Evolutionary conservation across 2,113 vertebrate genomes (phyloP).

Genomic region (Dinomys branickii): DNA sequence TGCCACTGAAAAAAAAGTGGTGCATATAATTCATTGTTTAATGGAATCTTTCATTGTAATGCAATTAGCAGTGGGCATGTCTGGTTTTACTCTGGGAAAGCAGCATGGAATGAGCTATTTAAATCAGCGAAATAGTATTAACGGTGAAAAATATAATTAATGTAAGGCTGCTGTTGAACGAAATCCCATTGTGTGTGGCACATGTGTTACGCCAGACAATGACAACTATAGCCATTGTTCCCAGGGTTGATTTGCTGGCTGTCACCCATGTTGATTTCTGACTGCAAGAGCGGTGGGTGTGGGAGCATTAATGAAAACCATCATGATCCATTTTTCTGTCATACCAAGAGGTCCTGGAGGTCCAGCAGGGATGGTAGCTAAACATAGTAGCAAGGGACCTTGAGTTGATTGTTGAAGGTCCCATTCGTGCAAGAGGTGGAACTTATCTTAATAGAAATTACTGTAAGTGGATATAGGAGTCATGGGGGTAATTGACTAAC

Average conservation of each 20-base stretch:
- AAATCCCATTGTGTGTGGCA: slow-evolving; percentile 72
- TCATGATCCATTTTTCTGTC: slow-evolving; percentile 79
- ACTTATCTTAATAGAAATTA: slow-evolving; percentile 86
- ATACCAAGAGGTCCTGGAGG: slow-evolving; percentile 68
- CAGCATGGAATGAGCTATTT: slow-evolving; percentile 41
- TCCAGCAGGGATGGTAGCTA: slow-evolving; percentile 69
- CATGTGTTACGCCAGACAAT: slow-evolving; percentile 50
- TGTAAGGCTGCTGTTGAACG: slow-evolving; percentile 73
- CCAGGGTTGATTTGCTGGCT: slow-evolving; percentile 77
- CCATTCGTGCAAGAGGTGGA: slow-evolving; percentile 86
- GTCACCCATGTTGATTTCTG: slow-evolving; percentile 78
- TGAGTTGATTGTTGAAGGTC: slow-evolving; percentile 81
- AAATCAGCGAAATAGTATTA: slow-evolving; percentile 55
- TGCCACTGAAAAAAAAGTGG: slow-evolving; percentile 20
- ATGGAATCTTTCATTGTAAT: slow-evolving; percentile 41
- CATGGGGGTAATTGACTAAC: slow-evolving; percentile 86
- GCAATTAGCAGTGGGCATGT: background rate
- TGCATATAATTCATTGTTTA: slow-evolving; percentile 5
- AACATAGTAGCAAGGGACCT: slow-evolving; percentile 81
- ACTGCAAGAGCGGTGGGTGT: slow-evolving; percentile 76
- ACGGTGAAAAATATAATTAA: slow-evolving; percentile 59
- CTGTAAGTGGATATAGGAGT: slow-evolving; percentile 86
- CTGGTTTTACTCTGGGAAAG: slow-evolving; percentile 58
- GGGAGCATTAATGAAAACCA: slow-evolving; percentile 66
- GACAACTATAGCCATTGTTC: slow-evolving; percentile 24